phyloP scores from a whole-genome alignment of 2,888 invertebrate species.

The Tenthredo amoena region DNA sequence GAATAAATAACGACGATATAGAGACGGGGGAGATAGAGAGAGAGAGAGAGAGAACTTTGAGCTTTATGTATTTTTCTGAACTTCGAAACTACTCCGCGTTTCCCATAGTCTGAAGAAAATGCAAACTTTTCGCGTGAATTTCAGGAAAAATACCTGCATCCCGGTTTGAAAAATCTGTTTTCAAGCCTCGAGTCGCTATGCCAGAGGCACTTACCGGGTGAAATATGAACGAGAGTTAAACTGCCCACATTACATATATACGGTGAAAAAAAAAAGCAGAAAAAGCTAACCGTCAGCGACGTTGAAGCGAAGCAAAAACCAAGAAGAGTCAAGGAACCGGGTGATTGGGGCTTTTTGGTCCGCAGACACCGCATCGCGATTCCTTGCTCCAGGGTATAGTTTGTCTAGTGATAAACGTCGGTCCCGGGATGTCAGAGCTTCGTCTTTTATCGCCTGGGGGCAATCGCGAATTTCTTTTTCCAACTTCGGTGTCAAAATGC shows the following conservation, averaged over 20 bases:
- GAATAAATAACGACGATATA: not conserved
- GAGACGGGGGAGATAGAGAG: not conserved
- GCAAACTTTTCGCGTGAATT: not conserved
- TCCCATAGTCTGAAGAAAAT: not conserved
- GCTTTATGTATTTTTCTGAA: not conserved
- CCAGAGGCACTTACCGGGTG: not conserved
- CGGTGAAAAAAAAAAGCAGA: not conserved
- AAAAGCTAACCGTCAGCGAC: not conserved
- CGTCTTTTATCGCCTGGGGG: not conserved
- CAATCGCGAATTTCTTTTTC: not conserved
- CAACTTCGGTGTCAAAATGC: not conserved
- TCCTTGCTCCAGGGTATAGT: not conserved
- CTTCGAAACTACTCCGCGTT: not conserved
- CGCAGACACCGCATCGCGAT: not conserved
- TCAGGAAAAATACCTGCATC: not conserved
- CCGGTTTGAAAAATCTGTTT: not conserved
- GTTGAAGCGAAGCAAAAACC: not conserved
- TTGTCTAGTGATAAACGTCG: conserved; percentile 21
- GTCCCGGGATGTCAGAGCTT: not conserved
- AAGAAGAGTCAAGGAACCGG: conserved; percentile 1
- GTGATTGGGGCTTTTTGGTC: conserved; percentile 9
- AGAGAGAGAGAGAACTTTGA: not conserved
- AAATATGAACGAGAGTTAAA: not conserved
- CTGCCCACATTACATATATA: not conserved
- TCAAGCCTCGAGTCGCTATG: not conserved